Base-by-base conservation (phyloP, 2,888 invertebrate genomes). In the Torymus tubicola region DNA sequence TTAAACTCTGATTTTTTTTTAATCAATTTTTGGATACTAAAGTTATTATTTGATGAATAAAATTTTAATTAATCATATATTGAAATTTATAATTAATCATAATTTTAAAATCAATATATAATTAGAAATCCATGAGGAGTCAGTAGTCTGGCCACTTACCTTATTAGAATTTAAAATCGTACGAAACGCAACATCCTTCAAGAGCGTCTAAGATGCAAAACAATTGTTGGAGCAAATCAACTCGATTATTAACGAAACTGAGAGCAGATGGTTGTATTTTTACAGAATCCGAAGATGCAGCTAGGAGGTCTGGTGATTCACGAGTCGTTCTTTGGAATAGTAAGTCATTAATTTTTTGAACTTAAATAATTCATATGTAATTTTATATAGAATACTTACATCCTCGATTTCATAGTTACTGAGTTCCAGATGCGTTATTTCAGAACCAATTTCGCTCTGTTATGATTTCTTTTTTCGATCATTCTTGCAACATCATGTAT, bases 291-390 rank as follows among this genome's bases (percentile, higher is more conserved):
- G 96, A 96, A 91, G 96, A 96, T 91, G 94, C 94, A 89, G 94
- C 95, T 89, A 94, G 96, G 92, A 94, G 95, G 89, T 94, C 95
- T 89, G 95, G 95, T 91, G 94, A 95, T 93, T 93, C 94, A 85
- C 94, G 96, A 88, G 95, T 96, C 89, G 95, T 96, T 88, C 94
- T 96, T 86, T 96, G 96, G 96, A 96, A 96, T 93, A 96, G 96
- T 96, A 93, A 95, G 95, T 94, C 78, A 78, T 83, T 83, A 68
- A 85, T 84, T 55, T 68, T 80, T 82, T 81, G 80, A 73, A 80
- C 52, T 64, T 83, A 63, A 71, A 52, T 50, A 63, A 60, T 67
- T 67, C 53, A 69, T n/a, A n/a, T n/a, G n/a, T n/a, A n/a, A n/a
- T n/a, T n/a, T n/a, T n/a, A n/a, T n/a, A n/a, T n/a, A n/a, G n/a